A percentile compares a stretch with the other conserved stretches of the same genome.
Evolutionary conservation across 2,888 invertebrate species (phyloP).

Genomic region (Hypsopygia costalis): DNA sequence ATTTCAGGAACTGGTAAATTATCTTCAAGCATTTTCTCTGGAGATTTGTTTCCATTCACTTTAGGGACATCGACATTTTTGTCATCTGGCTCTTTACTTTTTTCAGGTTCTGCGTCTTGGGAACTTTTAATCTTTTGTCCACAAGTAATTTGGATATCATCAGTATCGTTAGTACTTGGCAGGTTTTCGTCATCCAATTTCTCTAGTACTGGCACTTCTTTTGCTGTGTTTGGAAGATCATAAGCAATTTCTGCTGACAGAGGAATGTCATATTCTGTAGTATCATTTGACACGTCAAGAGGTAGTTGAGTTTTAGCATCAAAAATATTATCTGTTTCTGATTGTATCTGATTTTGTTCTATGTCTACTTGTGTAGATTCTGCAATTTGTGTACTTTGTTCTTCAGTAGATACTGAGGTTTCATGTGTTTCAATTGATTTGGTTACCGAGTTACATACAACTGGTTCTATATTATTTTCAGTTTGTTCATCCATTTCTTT

Average conservation of each 20-base stretch:
- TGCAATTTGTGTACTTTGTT: not conserved
- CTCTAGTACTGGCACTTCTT: constrained; percentile 41
- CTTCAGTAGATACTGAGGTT: too few species aligned
- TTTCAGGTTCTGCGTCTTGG: constrained; percentile 34
- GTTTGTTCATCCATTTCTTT: not conserved
- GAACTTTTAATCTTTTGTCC: constrained; percentile 50
- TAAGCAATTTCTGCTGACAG: constrained; percentile 54
- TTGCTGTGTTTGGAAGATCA: constrained; percentile 41
- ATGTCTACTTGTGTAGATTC: constrained; percentile 3
- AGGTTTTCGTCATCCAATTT: constrained; percentile 57
- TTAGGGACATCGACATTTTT: constrained; percentile 24
- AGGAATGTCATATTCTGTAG: constrained; percentile 39
- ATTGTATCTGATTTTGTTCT: constrained; percentile 1
- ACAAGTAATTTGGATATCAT: constrained; percentile 66
- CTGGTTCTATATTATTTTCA: too few species aligned
- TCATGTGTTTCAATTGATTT: too few species aligned
- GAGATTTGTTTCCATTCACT: constrained; percentile 38
- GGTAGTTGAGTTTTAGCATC: constrained; percentile 52
- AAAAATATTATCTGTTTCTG: constrained; percentile 26
- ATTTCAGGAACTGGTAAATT: constrained; percentile 18
- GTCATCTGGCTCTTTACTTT: constrained; percentile 17
- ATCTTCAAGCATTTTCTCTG: constrained; percentile 25
- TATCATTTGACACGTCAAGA: constrained; percentile 34
- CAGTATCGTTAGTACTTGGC: constrained; percentile 62
- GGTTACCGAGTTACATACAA: too few species aligned